Conservation (phyloP, 2,797 vertebrate species). For the Muscicapa comitata region DNA sequence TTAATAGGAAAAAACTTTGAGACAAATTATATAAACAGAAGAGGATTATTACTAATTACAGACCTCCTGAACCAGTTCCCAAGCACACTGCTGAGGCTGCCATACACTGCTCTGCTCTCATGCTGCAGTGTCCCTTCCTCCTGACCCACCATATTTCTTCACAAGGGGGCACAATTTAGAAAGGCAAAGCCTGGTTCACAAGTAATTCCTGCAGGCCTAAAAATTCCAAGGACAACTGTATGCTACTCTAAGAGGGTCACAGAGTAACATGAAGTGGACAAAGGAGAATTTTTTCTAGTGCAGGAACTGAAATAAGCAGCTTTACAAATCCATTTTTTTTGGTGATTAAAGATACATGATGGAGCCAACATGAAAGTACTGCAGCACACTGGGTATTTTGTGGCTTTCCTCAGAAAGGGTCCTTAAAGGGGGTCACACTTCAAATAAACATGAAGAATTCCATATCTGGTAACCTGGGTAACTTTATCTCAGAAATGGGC, state of each 20-base stretch:
- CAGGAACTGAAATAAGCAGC: not conserved
- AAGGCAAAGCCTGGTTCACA: not conserved
- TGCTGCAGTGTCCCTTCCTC: not conserved
- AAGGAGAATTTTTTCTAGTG: not conserved
- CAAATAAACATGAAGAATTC: not conserved
- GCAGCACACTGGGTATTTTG: not conserved
- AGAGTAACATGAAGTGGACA: not conserved
- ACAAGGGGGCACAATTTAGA: conserved; percentile 22
- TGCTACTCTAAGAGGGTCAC: not conserved
- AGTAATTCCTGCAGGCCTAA: not conserved
- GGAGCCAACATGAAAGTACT: not conserved
- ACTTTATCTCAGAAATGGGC: not conserved
- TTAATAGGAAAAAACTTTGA: not conserved
- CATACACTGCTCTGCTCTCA: not conserved
- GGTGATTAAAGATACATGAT: not conserved
- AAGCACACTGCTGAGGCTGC: not conserved
- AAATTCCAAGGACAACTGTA: not conserved
- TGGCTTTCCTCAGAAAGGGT: not conserved
- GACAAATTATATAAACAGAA: not conserved
- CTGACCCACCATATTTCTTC: not conserved
- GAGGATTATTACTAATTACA: conserved; percentile 1
- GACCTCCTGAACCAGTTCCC: not conserved
- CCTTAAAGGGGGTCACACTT: not conserved
- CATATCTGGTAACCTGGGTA: not conserved
- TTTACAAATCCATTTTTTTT: not conserved